A percentile compares a stretch with the other conserved stretches of the same genome.
Conservation (phyloP, 2,888 invertebrate species). For the Microctonus aethiopoides region DNA sequence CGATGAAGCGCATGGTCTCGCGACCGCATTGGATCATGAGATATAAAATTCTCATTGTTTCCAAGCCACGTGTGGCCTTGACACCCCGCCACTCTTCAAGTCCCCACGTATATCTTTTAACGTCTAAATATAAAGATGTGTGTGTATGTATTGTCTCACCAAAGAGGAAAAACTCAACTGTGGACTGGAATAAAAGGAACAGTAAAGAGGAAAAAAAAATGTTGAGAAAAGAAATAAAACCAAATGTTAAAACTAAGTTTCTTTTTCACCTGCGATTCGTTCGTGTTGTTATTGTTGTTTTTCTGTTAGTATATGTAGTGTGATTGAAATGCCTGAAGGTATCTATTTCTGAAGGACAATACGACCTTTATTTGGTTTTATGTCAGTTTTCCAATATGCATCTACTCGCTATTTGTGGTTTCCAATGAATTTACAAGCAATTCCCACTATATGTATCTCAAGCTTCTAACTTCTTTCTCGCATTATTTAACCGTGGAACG, state of each 20-base stretch:
- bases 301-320: not conserved
- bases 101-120: not conserved
- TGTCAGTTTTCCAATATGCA: not conserved
- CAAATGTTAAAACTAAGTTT: not conserved
- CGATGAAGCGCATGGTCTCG: not conserved
- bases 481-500: not conserved
- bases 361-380: not conserved
- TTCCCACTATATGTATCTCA: not conserved
- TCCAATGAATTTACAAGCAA: not conserved
- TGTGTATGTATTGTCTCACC: too few relatives aligned
- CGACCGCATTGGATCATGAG: not conserved
- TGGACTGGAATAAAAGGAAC: not conserved
- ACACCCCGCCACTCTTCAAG: not conserved
- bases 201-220: not conserved
- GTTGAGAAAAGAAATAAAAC: not conserved
- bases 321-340: not conserved
- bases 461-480: not conserved
- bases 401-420: not conserved
- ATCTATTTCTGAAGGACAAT: not conserved
- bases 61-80: not conserved
- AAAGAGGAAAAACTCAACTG: too few relatives aligned
- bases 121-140: not conserved
- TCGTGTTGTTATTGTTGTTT: too few relatives aligned
- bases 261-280: too few relatives aligned
- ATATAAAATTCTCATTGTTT: slow-evolving; percentile 7